phyloP scores from a whole-genome alignment of 53 echinoderm and acorn worm species.

The Mesocentrotus franciscanus region DNA sequence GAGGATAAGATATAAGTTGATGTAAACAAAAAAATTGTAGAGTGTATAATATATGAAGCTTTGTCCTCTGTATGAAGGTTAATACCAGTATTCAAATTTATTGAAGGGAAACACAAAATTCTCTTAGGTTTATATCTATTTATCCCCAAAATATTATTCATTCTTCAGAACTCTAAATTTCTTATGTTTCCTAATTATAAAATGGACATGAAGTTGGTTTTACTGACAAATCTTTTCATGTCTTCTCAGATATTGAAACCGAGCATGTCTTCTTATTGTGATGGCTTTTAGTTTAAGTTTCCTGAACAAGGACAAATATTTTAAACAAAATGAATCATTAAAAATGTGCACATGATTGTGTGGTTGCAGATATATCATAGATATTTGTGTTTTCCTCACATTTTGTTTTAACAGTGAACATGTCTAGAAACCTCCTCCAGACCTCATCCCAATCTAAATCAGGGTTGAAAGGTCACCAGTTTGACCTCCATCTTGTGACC shows the following conservation, averaged over 20 bases:
- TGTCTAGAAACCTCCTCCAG: slow-evolving; percentile 19
- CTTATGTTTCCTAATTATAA: neutral
- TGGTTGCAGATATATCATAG: neutral
- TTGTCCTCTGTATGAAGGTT: too few species aligned
- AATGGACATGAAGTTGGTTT: too few species aligned
- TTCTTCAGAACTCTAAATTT: neutral
- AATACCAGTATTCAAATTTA: too few species aligned
- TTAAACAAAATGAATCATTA: neutral
- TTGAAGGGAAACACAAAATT: neutral
- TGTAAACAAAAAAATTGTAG: too few species aligned
- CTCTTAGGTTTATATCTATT: neutral
- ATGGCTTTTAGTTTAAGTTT: too few species aligned
- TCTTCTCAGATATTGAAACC: too few species aligned
- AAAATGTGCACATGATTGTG: neutral
- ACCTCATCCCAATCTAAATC: slow-evolving; percentile 45
- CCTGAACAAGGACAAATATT: neutral
- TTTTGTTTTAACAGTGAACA: neutral
- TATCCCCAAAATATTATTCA: neutral
- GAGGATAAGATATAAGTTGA: too few species aligned
- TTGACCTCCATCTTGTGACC: slow-evolving; percentile 79
- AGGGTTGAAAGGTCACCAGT: slow-evolving; percentile 65
- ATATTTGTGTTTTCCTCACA: neutral
- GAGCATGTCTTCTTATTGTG: too few species aligned
- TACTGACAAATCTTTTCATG: too few species aligned
- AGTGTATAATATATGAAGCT: too few species aligned